A percentile compares a stretch with the other conserved stretches of the same genome.
These are phyloP conservation scores for Linhomoeus sp. DNA, from an alignment of 2,888 invertebrate species.

Conservation along the genomic window DNA sequence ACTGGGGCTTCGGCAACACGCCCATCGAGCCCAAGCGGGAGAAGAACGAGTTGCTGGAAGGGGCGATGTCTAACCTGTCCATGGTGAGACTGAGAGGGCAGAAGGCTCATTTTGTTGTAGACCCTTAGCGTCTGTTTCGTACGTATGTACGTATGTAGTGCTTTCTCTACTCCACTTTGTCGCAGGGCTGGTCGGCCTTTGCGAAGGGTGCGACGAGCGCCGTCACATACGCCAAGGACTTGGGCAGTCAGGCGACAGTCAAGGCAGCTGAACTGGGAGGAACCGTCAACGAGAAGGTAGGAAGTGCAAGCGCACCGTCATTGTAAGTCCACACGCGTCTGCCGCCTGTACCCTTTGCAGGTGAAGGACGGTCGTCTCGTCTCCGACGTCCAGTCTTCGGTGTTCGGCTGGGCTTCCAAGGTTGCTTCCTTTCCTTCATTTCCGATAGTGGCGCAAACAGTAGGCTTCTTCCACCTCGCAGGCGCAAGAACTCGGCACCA, in stretches of 20 bases:
- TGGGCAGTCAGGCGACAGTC: not conserved
- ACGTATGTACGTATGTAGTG: too few species aligned
- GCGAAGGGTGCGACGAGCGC: slow-evolving; percentile 3
- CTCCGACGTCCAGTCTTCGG: not conserved
- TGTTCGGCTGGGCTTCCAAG: not conserved
- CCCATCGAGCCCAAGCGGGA: not conserved
- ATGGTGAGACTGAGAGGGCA: too few species aligned
- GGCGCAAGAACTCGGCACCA: not conserved
- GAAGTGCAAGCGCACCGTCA: too few species aligned
- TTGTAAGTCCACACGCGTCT: too few species aligned
- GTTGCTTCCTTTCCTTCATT: not conserved
- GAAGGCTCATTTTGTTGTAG: too few species aligned
- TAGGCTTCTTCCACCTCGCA: not conserved
- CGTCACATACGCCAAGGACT: slow-evolving; percentile 3
- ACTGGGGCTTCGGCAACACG: slow-evolving; percentile 7
- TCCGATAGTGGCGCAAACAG: not conserved
- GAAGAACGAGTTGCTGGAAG: too few species aligned
- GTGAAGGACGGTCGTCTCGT: not conserved
- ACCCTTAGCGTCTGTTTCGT: too few species aligned
- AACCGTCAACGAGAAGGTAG: too few species aligned
- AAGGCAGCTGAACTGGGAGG: slow-evolving; percentile 2
- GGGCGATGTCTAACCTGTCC: too few species aligned
- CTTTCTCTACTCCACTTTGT: too few species aligned
- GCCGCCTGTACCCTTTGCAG: too few species aligned
- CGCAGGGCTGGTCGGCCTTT: slow-evolving; percentile 7